Evolutionary conservation across 2,797 vertebrate genomes (phyloP).

Genomic region (Falco berigora): DNA sequence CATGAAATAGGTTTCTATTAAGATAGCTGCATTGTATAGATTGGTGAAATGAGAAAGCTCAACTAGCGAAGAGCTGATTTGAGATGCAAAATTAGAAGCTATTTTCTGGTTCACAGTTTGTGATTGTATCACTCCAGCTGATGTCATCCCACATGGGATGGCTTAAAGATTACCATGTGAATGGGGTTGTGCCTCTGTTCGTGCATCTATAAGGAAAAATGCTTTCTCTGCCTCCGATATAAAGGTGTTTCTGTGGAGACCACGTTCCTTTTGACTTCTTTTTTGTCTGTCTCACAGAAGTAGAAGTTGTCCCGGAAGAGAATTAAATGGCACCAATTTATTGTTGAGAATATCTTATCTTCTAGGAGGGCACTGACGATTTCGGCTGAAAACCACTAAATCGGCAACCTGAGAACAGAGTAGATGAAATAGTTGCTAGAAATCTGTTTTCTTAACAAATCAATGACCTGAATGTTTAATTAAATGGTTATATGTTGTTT

Average conservation of each 20-base stretch:
- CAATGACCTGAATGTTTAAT: neutral
- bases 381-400: neutral
- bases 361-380: neutral
- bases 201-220: neutral
- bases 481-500: neutral
- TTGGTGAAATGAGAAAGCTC: neutral
- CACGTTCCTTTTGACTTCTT: neutral
- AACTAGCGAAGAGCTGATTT: neutral
- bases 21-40: neutral
- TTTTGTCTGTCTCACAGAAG: neutral
- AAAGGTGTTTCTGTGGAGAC: neutral
- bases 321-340: neutral
- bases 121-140: neutral
- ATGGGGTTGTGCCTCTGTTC: neutral
- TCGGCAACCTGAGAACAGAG: neutral
- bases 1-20: neutral
- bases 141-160: neutral
- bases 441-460: neutral
- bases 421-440: neutral
- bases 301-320: neutral
- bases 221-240: neutral
- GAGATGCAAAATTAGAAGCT: conserved; percentile 2
- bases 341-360: neutral
- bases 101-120: neutral
- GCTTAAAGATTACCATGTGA: neutral